Base-by-base conservation (phyloP, 2,113 vertebrate genomes). In the Cynocephalus volans region DNA sequence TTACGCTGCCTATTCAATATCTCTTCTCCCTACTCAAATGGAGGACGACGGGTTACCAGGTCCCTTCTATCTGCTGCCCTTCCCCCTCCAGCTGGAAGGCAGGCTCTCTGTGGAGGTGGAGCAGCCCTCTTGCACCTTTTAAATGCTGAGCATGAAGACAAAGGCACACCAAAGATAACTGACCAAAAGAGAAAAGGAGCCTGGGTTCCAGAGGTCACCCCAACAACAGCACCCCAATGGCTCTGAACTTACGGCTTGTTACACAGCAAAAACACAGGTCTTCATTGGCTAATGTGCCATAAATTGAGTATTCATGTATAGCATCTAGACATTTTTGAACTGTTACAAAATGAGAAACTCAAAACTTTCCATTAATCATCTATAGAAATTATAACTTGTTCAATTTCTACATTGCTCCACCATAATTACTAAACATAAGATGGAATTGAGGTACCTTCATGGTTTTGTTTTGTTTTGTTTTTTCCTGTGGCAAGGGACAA, bases 1-100 rank as follows among this genome's bases (percentile, higher is more conserved):
- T 1, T 18, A 18, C 0, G 0, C 0, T 7, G 6, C 4, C 67
- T 7, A 0, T 21, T 33, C 58, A 0, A 24, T 0, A 21, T 4
- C 33, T 31, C 10, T 28, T 62, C 13, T 19, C 28, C 41, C 33
- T 9, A 13, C 9, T 7, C 58, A 48, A n/a, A 21, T 41, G 10
- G 23, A 31, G 8, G 64, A 6, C 23, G 28, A 17, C 41, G 41
- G 41, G 41, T 41, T 41, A 19, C 3, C 11, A 12, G 52, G 31
- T 79, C 10, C 8, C 69, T 41, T 10, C 9, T 28, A 69, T n/a
- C 48, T 18, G 0, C 41, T 11, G 23, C 17, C 72, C 65, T 8
- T 15, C 56, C 19, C n/a, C 62, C 8, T 60, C 48, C 52, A 18
- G 28, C 52, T 48, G 36, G 56, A 50, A n/a, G 4, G 5, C n/a